Evolutionary conservation across 2,113 vertebrate genomes (phyloP), one percentile per base, ranked within the genome.

Genomic region (Festucalex cinctus): DNA sequence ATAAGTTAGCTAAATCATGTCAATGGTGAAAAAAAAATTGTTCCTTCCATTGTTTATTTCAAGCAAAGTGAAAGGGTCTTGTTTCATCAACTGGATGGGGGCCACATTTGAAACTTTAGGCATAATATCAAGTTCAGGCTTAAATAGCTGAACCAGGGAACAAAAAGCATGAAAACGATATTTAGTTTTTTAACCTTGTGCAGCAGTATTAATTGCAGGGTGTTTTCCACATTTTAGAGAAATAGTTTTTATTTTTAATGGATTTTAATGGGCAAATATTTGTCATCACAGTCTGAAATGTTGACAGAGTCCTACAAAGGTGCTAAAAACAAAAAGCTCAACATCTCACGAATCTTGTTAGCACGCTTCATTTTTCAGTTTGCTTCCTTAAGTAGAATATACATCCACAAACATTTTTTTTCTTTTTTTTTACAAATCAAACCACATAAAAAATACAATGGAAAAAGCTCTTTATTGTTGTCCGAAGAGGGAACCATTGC

Each of bases 361-460:
- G 61, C 66, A 13, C 63, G 71, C 65, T 35, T 77, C 59, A 63
- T 74, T 72, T 86, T 81, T 78, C 22, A 3, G 41, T 65, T 78
- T 79, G 24, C 44, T 35, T 5, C 71, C 81, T 71, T 68, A 73
- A 44, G 46, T 71, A 51, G 63, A 68, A 46, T 20, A 5, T 46
- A 17, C 17, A 46, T 36, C 46, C 48, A 12, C 76, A 41, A 39
- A 46, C 43, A 17, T 14, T 16, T 58, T 3, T 68, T 20, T 36
- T 35, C 62, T 36, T 14, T 41, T 67, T 59, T 32, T 24, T 58
- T 20, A 57, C 19, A 57, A 17, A 17, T 3, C 22, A 14, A 56
- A 14, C 9, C 54, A 57, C 10, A 57, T 3, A 7, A 12, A 16
- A 20, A 46, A 46, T 2, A 17, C 5, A 7, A 46, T 19, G 26